A percentile compares a stretch with the other conserved stretches of the same genome.
Conservation (phyloP, 2,113 vertebrate species). For the Cheirogaleus medius region DNA sequence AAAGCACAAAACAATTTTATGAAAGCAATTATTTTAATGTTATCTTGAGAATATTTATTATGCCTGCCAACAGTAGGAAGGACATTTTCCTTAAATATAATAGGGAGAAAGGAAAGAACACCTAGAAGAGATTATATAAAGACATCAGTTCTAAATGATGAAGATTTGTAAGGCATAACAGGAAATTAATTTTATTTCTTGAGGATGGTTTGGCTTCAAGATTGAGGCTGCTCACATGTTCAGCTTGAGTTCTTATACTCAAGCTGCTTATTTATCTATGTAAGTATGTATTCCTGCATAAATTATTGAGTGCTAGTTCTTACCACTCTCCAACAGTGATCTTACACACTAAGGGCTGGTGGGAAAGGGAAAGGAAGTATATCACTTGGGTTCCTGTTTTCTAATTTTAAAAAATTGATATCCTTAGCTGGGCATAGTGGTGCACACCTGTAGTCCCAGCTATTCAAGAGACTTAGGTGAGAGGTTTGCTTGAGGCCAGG, state of each 20-base stretch:
- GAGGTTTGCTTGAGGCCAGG: not conserved
- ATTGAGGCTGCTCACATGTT: not conserved
- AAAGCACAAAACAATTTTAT: conserved; percentile 55
- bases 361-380: not conserved
- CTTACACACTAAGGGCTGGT: not conserved
- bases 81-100: not conserved
- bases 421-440: not conserved
- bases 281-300: not conserved
- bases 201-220: not conserved
- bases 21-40: not conserved
- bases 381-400: not conserved
- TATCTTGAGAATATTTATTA: not conserved
- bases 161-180: not conserved
- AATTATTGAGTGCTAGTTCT: not conserved
- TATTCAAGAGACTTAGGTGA: no score
- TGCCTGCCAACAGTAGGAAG: not conserved
- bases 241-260: not conserved
- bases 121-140: not conserved
- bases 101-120: not conserved
- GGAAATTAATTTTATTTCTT: not conserved
- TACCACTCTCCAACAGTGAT: not conserved
- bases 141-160: not conserved
- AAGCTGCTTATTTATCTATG: not conserved
- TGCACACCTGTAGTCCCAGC: no score
- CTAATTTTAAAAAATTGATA: not conserved